Evolutionary conservation across 2,113 vertebrate species (phyloP).

Genomic region (Menidia beryllina): DNA sequence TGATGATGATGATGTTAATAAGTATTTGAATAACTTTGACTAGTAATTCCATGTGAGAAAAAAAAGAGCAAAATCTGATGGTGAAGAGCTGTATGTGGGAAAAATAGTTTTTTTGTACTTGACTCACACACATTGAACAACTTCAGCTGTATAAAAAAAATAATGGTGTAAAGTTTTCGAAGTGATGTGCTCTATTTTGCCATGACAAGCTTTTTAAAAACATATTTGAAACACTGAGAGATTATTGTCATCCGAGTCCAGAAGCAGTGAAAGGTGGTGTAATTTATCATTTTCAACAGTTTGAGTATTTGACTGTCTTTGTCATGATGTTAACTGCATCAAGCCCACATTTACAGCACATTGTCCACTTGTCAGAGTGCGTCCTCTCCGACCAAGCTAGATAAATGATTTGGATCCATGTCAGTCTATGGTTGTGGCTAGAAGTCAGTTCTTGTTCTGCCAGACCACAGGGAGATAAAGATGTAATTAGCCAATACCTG

Average conservation of each 20-base stretch:
- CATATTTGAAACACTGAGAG: constrained; percentile 60
- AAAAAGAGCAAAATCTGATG: constrained; percentile 65
- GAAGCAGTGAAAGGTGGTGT: constrained; percentile 71
- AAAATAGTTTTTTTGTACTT: constrained; percentile 80
- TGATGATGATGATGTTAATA: constrained; percentile 81
- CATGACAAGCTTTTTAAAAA: constrained; percentile 82
- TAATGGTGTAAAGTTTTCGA: constrained; percentile 75
- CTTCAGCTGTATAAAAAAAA: constrained; percentile 41
- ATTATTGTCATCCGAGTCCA: constrained; percentile 55
- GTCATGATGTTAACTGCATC: constrained; percentile 69
- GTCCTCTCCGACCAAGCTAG: constrained; percentile 61
- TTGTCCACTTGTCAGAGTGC: constrained; percentile 53
- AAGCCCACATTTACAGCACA: constrained; percentile 53
- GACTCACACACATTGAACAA: constrained; percentile 72
- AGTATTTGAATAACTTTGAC: constrained; percentile 84
- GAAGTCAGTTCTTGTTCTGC: constrained; percentile 61
- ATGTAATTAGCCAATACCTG: constrained; percentile 79
- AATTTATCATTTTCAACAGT: constrained; percentile 75
- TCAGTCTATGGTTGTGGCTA: constrained; percentile 54
- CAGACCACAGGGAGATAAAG: constrained; percentile 76
- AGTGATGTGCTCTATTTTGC: constrained; percentile 83
- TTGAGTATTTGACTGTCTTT: constrained; percentile 56
- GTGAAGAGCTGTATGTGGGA: constrained; percentile 71
- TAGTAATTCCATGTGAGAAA: constrained; percentile 81
- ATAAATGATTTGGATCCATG: constrained; percentile 64